These are phyloP conservation scores for Procapra przewalskii DNA, from an alignment of 2,113 vertebrate species.

Conservation along the genomic window DNA sequence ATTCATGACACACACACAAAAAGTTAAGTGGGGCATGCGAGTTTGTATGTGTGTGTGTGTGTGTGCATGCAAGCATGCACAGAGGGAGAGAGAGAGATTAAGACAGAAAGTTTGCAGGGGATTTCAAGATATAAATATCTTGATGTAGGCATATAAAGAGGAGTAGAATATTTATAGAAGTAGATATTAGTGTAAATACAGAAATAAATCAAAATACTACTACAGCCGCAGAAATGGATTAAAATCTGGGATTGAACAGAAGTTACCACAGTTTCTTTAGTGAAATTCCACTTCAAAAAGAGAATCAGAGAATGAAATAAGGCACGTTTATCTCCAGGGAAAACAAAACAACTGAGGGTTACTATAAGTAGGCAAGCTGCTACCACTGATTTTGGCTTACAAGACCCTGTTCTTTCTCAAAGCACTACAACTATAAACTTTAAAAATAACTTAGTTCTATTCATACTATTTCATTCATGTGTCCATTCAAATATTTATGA, in stretches of 20 bases:
- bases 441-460: background rate
- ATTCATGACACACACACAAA: background rate
- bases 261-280: background rate
- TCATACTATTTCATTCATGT: background rate
- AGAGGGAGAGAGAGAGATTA: background rate
- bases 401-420: background rate
- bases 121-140: background rate
- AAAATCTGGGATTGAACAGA: background rate
- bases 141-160: background rate
- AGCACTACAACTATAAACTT: background rate
- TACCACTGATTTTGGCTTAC: background rate
- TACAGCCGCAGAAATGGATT: background rate
- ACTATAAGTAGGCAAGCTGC: background rate
- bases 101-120: background rate
- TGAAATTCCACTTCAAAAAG: background rate
- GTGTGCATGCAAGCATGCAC: accelerated
- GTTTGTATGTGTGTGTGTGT: background rate
- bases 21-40: background rate
- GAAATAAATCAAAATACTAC: background rate
- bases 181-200: background rate
- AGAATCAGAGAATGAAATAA: background rate
- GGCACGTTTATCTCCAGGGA: background rate
- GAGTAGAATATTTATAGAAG: background rate
- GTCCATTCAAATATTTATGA: background rate
- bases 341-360: background rate